Percentiles rank a stretch among this genome's conserved stretches.
Evolutionary conservation across 92 coral and sea anemone species (phyloP).

Genomic region (Zoanthus solanderi): DNA sequence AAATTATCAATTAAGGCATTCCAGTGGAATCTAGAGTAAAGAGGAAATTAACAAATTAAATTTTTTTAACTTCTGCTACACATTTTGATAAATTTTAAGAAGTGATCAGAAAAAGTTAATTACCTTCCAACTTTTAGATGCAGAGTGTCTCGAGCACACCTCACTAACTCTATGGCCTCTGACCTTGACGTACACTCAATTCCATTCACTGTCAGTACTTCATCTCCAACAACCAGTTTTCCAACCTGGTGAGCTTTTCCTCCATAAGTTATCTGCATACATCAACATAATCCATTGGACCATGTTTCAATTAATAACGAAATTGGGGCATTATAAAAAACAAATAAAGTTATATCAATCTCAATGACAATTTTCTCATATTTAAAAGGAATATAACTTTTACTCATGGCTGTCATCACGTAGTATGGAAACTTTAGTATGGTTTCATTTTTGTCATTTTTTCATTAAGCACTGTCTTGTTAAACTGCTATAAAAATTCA

Average conservation of each 20-base stretch:
- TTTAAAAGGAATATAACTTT: too few relatives aligned
- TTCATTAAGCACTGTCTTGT: too few relatives aligned
- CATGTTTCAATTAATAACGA: neutral
- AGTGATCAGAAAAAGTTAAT: neutral
- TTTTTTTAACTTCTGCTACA: neutral
- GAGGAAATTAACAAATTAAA: too few relatives aligned
- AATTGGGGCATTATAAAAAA: neutral
- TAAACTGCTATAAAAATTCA: too few relatives aligned
- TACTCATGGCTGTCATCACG: too few relatives aligned
- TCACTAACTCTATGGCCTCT: constrained; percentile 89
- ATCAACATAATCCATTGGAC: neutral
- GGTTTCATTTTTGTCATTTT: too few relatives aligned
- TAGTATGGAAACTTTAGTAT: too few relatives aligned
- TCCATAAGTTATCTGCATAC: constrained; percentile 82
- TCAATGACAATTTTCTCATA: neutral
- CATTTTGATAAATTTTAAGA: neutral
- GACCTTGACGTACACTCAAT: constrained; percentile 83
- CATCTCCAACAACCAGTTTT: constrained; percentile 85
- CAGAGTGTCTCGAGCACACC: constrained; percentile 82
- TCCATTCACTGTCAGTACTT: constrained; percentile 87
- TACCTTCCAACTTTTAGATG: constrained; percentile 82
- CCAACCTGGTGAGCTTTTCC: constrained; percentile 91
- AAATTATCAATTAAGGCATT: too few relatives aligned
- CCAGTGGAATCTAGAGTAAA: too few relatives aligned
- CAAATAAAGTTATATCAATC: neutral